Conservation (phyloP, 2,888 invertebrate genomes). For the Tortricodes alternella region DNA sequence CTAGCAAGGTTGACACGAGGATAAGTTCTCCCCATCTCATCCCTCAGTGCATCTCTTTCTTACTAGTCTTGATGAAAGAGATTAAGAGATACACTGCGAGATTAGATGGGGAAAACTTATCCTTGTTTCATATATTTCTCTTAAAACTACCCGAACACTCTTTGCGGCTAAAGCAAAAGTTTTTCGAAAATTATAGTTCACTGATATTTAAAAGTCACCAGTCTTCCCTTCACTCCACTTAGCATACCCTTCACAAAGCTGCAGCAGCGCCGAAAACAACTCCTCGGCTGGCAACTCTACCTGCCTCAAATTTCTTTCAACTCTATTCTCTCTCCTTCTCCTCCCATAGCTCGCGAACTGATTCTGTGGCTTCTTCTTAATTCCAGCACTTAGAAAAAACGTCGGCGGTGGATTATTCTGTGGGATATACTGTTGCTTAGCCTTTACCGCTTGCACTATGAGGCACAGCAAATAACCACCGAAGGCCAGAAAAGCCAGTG, state of each 20-base stretch:
- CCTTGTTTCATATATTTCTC: too few relatives aligned
- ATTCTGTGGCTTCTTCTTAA: conserved; percentile 70
- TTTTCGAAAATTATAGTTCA: too few relatives aligned
- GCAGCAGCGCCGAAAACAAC: conserved; percentile 75
- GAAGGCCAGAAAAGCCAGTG: conserved; percentile 91
- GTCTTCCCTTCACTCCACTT: conserved; percentile 63
- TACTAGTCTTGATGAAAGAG: too few relatives aligned
- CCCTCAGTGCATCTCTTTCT: too few relatives aligned
- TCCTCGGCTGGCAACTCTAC: conserved; percentile 68
- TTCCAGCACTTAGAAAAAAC: conserved; percentile 64
- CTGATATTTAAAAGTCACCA: not conserved
- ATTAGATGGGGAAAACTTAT: too few relatives aligned
- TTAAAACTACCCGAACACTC: too few relatives aligned
- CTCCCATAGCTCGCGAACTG: conserved; percentile 69
- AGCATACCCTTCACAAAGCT: conserved; percentile 82
- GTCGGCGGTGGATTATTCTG: conserved; percentile 57
- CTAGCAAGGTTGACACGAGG: too few relatives aligned
- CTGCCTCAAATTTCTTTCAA: conserved; percentile 44
- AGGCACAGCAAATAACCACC: conserved; percentile 91
- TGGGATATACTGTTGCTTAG: conserved; percentile 75
- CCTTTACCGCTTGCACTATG: conserved; percentile 88
- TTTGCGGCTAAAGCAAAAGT: too few relatives aligned
- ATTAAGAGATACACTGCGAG: too few relatives aligned
- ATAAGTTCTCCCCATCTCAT: too few relatives aligned
- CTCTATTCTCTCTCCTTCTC: conserved; percentile 50